phyloP scores from a whole-genome alignment of 2,797 vertebrate genomes.

The Tadarida brasiliensis region DNA sequence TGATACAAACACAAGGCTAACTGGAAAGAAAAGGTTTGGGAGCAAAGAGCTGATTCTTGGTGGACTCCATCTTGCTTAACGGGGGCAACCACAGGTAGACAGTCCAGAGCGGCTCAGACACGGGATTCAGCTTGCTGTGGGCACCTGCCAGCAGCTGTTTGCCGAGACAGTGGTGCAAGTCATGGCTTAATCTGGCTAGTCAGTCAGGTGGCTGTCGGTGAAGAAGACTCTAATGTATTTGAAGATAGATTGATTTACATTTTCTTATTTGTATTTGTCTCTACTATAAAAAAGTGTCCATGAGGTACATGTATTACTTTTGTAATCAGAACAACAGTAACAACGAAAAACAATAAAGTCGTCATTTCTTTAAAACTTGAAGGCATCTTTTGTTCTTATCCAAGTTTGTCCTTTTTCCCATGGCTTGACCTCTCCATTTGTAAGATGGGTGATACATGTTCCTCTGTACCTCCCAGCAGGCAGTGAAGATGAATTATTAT shows the following conservation, averaged over 20 bases:
- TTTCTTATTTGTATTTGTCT: background rate
- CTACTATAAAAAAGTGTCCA: background rate
- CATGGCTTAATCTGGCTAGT: background rate
- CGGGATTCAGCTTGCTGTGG: background rate
- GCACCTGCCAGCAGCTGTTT: background rate
- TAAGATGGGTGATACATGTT: background rate
- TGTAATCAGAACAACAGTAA: background rate
- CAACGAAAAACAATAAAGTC: background rate
- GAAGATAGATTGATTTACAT: background rate
- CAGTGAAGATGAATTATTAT: background rate
- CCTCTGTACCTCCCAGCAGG: background rate
- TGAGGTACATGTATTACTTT: background rate
- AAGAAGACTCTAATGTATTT: conserved; percentile 14
- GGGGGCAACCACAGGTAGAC: background rate
- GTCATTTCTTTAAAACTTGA: background rate
- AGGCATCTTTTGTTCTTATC: background rate
- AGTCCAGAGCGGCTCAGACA: background rate
- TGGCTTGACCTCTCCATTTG: background rate
- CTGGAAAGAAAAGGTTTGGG: background rate
- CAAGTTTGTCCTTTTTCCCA: background rate
- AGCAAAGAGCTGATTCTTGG: background rate
- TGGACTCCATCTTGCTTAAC: background rate
- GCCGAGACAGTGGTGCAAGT: background rate
- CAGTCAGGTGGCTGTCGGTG: background rate
- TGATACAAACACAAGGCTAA: background rate